phyloP scores from a whole-genome alignment of 92 coral and sea anemone genomes.

The Montipora capitata region DNA sequence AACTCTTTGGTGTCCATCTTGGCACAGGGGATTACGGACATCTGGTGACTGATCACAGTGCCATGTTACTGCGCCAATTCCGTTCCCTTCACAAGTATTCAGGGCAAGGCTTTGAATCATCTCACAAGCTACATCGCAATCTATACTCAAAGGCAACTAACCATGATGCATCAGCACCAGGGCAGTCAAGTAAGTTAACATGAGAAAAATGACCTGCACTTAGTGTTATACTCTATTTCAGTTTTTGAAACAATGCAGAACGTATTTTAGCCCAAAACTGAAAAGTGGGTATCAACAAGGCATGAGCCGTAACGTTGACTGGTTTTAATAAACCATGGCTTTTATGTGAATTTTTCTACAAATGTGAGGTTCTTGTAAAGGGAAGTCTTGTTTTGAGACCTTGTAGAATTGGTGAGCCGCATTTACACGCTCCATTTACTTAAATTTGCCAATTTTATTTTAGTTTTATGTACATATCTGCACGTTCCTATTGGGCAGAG shows the following conservation, averaged over 20 bases:
- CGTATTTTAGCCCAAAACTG: background rate
- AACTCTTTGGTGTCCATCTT: slow-evolving; percentile 60
- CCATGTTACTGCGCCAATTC: slow-evolving; percentile 55
- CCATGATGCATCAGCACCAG: slow-evolving; percentile 70
- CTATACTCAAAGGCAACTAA: slow-evolving; percentile 73
- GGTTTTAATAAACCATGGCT: too few relatives aligned
- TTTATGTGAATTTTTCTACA: too few relatives aligned
- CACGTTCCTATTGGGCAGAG: background rate
- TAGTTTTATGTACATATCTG: background rate
- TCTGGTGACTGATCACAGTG: slow-evolving; percentile 58
- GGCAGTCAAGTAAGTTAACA: slow-evolving; percentile 59
- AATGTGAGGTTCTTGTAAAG: too few relatives aligned
- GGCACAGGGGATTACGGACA: slow-evolving; percentile 72
- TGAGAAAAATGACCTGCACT: too few relatives aligned
- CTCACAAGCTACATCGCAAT: slow-evolving; percentile 74
- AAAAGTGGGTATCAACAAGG: too few relatives aligned
- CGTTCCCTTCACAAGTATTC: slow-evolving; percentile 54
- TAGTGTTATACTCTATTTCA: background rate
- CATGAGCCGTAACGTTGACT: too few relatives aligned
- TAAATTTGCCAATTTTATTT: background rate
- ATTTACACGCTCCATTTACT: slow-evolving; percentile 3
- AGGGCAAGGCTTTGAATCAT: slow-evolving; percentile 79
- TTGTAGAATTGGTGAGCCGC: background rate
- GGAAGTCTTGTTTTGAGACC: too few relatives aligned
- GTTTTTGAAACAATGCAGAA: background rate